Percentiles rank a stretch among this genome's conserved stretches.
Conservation (phyloP, 2,113 vertebrate genomes). For the Xenus cinereus region DNA sequence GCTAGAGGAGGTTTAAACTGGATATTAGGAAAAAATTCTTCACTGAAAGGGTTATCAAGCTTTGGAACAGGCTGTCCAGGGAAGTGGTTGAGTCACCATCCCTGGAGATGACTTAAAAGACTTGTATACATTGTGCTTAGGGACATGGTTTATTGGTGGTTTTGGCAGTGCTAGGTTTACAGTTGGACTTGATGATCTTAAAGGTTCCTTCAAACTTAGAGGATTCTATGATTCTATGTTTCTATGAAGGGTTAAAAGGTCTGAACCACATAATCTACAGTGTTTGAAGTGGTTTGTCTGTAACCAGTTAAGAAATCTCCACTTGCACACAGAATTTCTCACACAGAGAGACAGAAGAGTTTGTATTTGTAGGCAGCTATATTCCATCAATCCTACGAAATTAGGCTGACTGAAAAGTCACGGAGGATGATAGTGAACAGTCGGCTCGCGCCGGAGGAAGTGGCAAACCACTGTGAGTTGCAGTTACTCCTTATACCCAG, state of each 20-base stretch:
- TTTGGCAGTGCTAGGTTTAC: neutral
- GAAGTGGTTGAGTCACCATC: neutral
- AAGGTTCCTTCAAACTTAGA: neutral
- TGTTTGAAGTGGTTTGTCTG: neutral
- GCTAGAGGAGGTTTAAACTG: neutral
- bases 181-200: neutral
- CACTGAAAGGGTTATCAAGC: neutral
- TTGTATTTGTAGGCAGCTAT: neutral
- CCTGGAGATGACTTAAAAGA: neutral
- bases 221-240: neutral
- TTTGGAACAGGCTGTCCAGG: neutral
- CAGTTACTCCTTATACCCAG: neutral
- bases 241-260: neutral
- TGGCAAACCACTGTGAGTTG: neutral
- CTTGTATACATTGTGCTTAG: rapidly evolving
- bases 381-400: neutral
- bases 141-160: neutral
- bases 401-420: neutral
- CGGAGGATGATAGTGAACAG: neutral
- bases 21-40: neutral
- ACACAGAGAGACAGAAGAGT: neutral
- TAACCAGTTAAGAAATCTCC: neutral
- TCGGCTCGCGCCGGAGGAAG: neutral
- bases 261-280: neutral
- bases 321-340: neutral